Evolutionary conservation across 2,888 invertebrate species (phyloP), one percentile per base, ranked within the genome.

Genomic region (Leuctra nigra): DNA sequence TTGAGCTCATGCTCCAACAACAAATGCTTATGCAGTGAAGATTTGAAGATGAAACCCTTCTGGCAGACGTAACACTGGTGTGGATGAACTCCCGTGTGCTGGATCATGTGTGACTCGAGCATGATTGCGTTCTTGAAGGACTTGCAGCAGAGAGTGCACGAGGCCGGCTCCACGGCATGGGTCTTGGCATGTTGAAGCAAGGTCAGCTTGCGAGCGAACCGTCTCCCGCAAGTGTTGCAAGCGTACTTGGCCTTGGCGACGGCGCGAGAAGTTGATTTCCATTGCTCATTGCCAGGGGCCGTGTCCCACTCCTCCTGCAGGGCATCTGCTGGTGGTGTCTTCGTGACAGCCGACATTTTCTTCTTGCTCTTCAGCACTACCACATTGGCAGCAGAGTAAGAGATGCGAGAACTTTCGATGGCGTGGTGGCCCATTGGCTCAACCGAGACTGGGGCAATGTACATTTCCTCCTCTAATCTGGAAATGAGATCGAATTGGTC

Each of bases 241-340:
- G 59, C 53, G 55, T 66, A 70, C 44, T 78, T 75, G 59, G 73
- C 73, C 62, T 77, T 75, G 4, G 78, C 79, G 0, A 4, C 11
- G 4, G 36, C 13, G n/a, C n/a, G n/a, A n/a, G n/a, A n/a, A n/a
- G n/a, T n/a, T n/a, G n/a, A n/a, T n/a, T n/a, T n/a, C n/a, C n/a
- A n/a, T n/a, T n/a, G n/a, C n/a, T n/a, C n/a, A n/a, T n/a, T 1
- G 20, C 36, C 24, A 38, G 74, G 1, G 68, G 69, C 61, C 72
- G 72, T 1, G 71, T n/a, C n/a, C n/a, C n/a, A n/a, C n/a, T n/a
- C n/a, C n/a, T n/a, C n/a, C n/a, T n/a, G n/a, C n/a, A n/a, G n/a
- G n/a, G n/a, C n/a, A n/a, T n/a, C n/a, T n/a, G n/a, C n/a, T n/a
- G n/a, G n/a, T n/a, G n/a, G n/a, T n/a, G n/a, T n/a, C n/a, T n/a